Evolutionary conservation across 2,797 vertebrate genomes (phyloP).

Genomic region (Poecile montanus): DNA sequence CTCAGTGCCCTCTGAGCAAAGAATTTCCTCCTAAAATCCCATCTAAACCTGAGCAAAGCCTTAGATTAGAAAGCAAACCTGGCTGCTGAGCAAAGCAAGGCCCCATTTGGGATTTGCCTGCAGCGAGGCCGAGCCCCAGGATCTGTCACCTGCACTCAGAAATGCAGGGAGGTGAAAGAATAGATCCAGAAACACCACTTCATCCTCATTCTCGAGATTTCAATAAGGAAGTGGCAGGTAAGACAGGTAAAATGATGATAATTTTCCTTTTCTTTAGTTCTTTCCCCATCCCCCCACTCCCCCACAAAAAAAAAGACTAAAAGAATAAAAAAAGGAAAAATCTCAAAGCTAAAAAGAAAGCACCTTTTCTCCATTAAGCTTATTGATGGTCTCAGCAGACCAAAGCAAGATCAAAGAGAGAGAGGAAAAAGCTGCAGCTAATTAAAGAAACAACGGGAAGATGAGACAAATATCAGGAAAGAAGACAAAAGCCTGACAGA

Average conservation of each 20-base stretch:
- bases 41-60: background rate
- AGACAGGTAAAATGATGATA: background rate
- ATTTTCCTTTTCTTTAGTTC: background rate
- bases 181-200: background rate
- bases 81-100: background rate
- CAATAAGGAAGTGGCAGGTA: background rate
- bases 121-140: background rate
- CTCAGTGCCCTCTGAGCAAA: background rate
- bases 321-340: background rate
- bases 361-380: slow-evolving; percentile 27
- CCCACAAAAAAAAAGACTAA: background rate
- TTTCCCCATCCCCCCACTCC: too few relatives aligned
- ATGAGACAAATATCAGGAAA: background rate
- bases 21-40: background rate
- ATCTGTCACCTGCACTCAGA: background rate
- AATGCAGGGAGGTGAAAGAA: background rate
- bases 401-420: slow-evolving; percentile 30
- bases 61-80: background rate
- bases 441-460: background rate
- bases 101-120: background rate
- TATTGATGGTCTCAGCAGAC: slow-evolving; percentile 37
- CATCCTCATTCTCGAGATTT: background rate
- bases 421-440: background rate
- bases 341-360: background rate
- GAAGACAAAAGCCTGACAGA: background rate